These are phyloP conservation scores for Zaprionus ghesquierei DNA, from an alignment of 1,140 invertebrate genomes.

Conservation along the genomic window DNA sequence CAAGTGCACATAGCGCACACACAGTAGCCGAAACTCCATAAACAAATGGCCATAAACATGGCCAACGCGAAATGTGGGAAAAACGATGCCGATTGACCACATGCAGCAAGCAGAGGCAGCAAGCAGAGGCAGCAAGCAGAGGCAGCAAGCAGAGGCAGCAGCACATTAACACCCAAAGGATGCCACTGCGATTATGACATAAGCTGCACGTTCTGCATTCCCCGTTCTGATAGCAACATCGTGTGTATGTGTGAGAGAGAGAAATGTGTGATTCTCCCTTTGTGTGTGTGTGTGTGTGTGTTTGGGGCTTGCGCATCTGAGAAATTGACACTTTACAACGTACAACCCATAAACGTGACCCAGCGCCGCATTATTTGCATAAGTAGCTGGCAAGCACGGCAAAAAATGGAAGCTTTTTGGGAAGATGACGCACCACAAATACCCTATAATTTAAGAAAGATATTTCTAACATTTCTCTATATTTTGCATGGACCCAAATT, in stretches of 20 bases:
- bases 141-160: neutral
- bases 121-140: neutral
- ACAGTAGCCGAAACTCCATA: constrained; percentile 55
- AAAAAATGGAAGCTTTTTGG: neutral
- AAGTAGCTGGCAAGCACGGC: constrained; percentile 38
- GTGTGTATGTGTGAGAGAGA: neutral
- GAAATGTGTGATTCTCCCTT: too few relatives aligned
- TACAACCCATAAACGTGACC: constrained; percentile 75
- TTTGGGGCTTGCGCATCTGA: constrained; percentile 48
- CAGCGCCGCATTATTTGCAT: constrained; percentile 69
- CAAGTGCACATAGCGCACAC: constrained; percentile 52
- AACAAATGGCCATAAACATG: constrained; percentile 67
- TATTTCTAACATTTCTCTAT: too few relatives aligned
- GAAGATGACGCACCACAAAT: constrained; percentile 29
- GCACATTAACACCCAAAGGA: constrained; percentile 69
- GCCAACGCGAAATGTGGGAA: constrained; percentile 62
- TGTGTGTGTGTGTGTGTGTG: neutral
- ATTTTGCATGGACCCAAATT: too few relatives aligned
- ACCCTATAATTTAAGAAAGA: constrained; percentile 9
- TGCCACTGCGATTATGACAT: constrained; percentile 68
- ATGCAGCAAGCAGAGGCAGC: neutral
- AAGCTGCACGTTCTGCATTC: constrained; percentile 71
- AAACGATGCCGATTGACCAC: constrained; percentile 44
- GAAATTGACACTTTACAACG: constrained; percentile 80
- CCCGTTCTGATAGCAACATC: constrained; percentile 44